Evolutionary conservation across 2,888 invertebrate genomes (phyloP).

Genomic region (Strigamia maritima): DNA sequence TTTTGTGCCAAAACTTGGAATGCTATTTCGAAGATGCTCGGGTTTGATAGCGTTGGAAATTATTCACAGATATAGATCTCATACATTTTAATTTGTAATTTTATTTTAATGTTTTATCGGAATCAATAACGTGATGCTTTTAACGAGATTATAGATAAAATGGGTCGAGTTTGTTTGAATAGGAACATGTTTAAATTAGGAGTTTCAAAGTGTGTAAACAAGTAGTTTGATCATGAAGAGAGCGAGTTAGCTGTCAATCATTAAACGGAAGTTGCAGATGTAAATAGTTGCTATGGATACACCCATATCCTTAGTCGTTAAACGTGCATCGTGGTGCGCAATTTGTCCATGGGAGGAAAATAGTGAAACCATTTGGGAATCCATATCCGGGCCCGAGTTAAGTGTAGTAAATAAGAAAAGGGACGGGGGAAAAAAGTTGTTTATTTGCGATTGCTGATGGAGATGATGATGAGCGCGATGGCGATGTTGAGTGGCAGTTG

Average conservation of each 20-base stretch:
- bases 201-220: background rate
- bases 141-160: slow-evolving; percentile 9
- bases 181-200: background rate
- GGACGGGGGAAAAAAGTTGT: background rate
- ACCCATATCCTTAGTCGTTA: background rate
- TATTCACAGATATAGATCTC: background rate
- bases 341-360: background rate
- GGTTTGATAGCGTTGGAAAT: background rate
- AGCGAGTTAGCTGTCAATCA: background rate
- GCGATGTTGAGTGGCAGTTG: background rate
- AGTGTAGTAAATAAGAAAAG: background rate
- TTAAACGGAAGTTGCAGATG: background rate
- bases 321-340: background rate
- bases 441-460: slow-evolving; percentile 12
- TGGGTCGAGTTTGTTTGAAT: background rate
- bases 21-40: background rate
- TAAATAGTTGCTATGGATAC: slow-evolving; percentile 15
- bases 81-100: slow-evolving; percentile 11
- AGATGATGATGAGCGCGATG: background rate
- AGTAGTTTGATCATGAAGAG: background rate
- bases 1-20: background rate
- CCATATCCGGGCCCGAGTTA: background rate
- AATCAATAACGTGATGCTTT: background rate
- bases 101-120: slow-evolving; percentile 15
- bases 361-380: background rate